These are phyloP conservation scores for Natator depressus DNA, from an alignment of 2,113 vertebrate genomes.

Conservation along the genomic window DNA sequence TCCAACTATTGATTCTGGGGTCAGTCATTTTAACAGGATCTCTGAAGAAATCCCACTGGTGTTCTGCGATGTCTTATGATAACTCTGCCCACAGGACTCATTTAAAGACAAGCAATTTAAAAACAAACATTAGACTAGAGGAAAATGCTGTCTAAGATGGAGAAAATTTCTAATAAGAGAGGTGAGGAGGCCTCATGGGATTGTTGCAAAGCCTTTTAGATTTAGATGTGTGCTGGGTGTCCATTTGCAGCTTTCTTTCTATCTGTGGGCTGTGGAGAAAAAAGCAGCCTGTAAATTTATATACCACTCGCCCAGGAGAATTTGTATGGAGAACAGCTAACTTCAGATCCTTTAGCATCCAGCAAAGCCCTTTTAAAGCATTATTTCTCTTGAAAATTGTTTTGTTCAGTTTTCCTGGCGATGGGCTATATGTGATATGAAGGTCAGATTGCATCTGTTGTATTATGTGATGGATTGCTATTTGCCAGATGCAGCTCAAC, in stretches of 20 bases:
- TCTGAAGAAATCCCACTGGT: not conserved
- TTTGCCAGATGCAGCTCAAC: not conserved
- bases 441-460: not conserved
- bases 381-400: not conserved
- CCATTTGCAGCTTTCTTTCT: constrained; percentile 14
- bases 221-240: constrained; percentile 12
- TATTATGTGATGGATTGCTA: not conserved
- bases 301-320: not conserved
- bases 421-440: not conserved
- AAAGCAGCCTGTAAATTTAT: not conserved
- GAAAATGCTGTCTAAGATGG: not conserved
- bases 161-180: not conserved
- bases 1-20: constrained; percentile 19
- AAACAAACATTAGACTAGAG: not conserved
- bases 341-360: constrained; percentile 31
- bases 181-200: not conserved
- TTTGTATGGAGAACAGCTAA: constrained; percentile 20
- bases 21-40: constrained; percentile 15
- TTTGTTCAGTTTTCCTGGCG: constrained; percentile 9
- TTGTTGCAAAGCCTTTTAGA: constrained; percentile 18
- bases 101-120: constrained; percentile 28
- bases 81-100: not conserved
- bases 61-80: constrained; percentile 20
- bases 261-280: not conserved
- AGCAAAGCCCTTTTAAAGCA: constrained; percentile 38